These are phyloP conservation scores for Anodontia alba DNA, from an alignment of 2,888 invertebrate species.

Conservation along the genomic window DNA sequence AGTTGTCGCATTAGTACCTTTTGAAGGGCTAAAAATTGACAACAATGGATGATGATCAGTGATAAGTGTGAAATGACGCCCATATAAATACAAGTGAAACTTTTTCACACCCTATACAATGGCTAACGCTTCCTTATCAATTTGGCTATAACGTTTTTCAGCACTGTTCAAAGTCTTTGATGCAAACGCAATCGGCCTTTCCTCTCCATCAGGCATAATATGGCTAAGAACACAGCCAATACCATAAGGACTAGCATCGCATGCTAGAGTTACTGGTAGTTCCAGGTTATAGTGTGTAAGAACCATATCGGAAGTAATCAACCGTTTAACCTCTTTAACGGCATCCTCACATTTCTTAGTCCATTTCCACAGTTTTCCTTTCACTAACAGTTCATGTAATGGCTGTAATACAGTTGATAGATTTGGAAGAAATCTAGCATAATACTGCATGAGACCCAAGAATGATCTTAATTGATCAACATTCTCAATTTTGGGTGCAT, in stretches of 20 bases:
- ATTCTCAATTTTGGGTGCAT: no score
- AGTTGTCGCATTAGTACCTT: slow-evolving; percentile 52
- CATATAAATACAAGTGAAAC: slow-evolving; percentile 84
- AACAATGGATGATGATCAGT: slow-evolving; percentile 64
- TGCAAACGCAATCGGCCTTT: slow-evolving; percentile 75
- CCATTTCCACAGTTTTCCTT: slow-evolving; percentile 11
- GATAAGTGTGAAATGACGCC: slow-evolving; percentile 80
- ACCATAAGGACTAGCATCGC: slow-evolving; percentile 83
- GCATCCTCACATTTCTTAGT: slow-evolving; percentile 41
- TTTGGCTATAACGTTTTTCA: slow-evolving; percentile 64
- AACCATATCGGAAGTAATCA: slow-evolving; percentile 64
- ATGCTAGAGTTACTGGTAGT: slow-evolving; percentile 77
- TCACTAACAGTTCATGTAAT: slow-evolving; percentile 31
- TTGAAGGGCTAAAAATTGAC: slow-evolving; percentile 51
- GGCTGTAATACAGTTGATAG: slow-evolving; percentile 35
- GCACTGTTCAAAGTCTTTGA: slow-evolving; percentile 81
- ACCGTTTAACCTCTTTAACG: slow-evolving; percentile 58
- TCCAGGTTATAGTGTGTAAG: slow-evolving; percentile 78
- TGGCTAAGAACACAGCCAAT: slow-evolving; percentile 79
- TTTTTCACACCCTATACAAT: slow-evolving; percentile 81
- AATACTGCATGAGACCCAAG: slow-evolving; percentile 31
- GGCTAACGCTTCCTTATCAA: slow-evolving; percentile 77
- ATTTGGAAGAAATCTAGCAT: no score
- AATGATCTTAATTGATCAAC: slow-evolving; percentile 31
- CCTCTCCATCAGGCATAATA: slow-evolving; percentile 30